Conservation (phyloP, 2,888 invertebrate species). For the Hyalella azteca region DNA sequence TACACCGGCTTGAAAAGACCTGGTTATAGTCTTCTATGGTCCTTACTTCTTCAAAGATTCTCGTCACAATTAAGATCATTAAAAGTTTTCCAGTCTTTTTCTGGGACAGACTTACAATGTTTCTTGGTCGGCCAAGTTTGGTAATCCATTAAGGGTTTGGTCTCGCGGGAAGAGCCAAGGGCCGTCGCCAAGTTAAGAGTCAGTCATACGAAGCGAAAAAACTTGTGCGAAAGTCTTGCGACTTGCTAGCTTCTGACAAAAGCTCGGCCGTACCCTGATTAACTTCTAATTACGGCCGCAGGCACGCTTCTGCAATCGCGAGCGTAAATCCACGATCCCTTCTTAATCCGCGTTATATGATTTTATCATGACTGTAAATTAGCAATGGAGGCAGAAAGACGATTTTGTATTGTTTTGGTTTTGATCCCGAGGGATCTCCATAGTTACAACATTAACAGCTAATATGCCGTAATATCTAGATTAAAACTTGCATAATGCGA, state of each 20-base stretch:
- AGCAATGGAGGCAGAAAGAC: too few species aligned
- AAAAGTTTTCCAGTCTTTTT: slow-evolving; percentile 18
- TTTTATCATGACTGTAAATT: too few species aligned
- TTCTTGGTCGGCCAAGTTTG: slow-evolving; percentile 8
- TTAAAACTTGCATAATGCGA: too few species aligned
- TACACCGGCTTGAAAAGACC: too few species aligned
- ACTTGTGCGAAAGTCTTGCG: background rate
- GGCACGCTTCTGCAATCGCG: background rate
- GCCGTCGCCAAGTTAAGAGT: slow-evolving; percentile 32
- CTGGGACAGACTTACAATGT: slow-evolving; percentile 17
- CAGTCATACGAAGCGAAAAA: slow-evolving; percentile 36
- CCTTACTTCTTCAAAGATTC: slow-evolving; percentile 10
- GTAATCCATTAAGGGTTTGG: slow-evolving; percentile 34
- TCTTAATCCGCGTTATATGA: too few species aligned
- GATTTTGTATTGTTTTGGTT: too few species aligned
- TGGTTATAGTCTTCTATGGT: too few species aligned
- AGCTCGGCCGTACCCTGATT: background rate
- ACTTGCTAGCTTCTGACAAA: slow-evolving; percentile 3
- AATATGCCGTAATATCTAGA: too few species aligned
- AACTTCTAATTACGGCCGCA: slow-evolving; percentile 7
- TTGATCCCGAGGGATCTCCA: too few species aligned
- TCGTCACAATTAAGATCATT: slow-evolving; percentile 32
- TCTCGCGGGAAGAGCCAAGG: slow-evolving; percentile 26
- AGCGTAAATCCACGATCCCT: too few species aligned
- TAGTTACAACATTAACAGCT: too few species aligned